Evolutionary conservation across 2,888 invertebrate species (phyloP).

Genomic region (Resseliella maxima): DNA sequence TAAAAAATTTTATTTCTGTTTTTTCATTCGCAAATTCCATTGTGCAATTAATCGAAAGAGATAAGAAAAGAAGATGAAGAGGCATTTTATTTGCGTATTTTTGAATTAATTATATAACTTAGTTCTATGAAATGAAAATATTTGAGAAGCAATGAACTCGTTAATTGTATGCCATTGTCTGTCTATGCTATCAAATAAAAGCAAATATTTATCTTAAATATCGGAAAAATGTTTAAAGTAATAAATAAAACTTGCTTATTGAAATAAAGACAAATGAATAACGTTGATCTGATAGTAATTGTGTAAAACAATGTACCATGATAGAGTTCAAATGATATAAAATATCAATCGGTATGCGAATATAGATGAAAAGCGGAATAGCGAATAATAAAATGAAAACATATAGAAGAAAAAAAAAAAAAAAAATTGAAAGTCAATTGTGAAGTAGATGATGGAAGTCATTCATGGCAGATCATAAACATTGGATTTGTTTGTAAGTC

Average conservation of each 20-base stretch:
- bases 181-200: background rate
- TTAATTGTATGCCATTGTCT: background rate
- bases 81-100: background rate
- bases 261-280: constrained; percentile 11
- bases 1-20: no score
- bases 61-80: background rate
- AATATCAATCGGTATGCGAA: background rate
- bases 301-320: constrained; percentile 24
- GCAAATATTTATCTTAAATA: background rate
- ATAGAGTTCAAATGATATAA: constrained; percentile 11
- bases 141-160: background rate
- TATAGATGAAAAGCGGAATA: background rate
- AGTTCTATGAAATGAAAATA: background rate
- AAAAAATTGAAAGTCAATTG: constrained; percentile 44
- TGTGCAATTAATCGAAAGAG: no score
- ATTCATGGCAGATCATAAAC: background rate
- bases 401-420: background rate
- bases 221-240: background rate
- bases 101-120: background rate
- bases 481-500: background rate
- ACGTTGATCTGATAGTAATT: background rate
- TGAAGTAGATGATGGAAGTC: background rate
- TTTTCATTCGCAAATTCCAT: no score
- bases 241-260: constrained; percentile 2
- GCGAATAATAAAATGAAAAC: background rate